These are phyloP conservation scores for Schizopygopsis pylzovi DNA, from an alignment of 2,797 vertebrate species.

Conservation along the genomic window DNA sequence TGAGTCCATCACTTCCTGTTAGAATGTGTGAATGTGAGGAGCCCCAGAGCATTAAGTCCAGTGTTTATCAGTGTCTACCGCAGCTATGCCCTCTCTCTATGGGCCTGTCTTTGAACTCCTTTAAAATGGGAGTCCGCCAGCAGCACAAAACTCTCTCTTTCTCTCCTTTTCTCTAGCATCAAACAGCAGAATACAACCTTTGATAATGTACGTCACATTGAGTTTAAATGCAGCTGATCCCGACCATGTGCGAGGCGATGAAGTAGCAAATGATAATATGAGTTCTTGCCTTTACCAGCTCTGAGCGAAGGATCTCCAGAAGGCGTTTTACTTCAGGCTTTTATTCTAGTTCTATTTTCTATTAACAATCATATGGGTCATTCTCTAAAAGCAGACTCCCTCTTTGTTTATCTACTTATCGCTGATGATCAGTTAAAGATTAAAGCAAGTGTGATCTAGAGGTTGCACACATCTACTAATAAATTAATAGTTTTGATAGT, in stretches of 20 bases:
- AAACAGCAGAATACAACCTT: slow-evolving; percentile 41
- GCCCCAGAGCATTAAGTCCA: slow-evolving; percentile 23
- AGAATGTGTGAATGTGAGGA: slow-evolving; percentile 28
- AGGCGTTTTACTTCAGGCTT: not conserved
- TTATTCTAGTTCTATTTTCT: not conserved
- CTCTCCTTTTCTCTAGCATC: slow-evolving; percentile 19
- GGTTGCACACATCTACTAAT: not conserved
- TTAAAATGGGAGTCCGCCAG: not conserved
- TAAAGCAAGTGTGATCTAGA: not conserved
- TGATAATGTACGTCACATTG: slow-evolving; percentile 23
- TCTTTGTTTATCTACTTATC: not conserved
- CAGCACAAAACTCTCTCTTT: slow-evolving; percentile 19
- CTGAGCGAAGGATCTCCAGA: slow-evolving; percentile 10
- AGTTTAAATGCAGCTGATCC: slow-evolving; percentile 27
- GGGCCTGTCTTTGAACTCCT: slow-evolving; percentile 30
- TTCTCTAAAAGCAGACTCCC: not conserved
- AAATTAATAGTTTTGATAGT: not conserved
- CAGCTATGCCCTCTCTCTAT: slow-evolving; percentile 24
- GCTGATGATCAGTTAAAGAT: not conserved
- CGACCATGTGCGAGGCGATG: not conserved
- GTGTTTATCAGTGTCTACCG: slow-evolving; percentile 21
- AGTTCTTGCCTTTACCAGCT: not conserved
- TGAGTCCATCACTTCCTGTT: not conserved
- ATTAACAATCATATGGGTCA: not conserved
- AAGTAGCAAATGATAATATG: not conserved